phyloP scores from a whole-genome alignment of 2,113 vertebrate genomes.

The Meles meles region DNA sequence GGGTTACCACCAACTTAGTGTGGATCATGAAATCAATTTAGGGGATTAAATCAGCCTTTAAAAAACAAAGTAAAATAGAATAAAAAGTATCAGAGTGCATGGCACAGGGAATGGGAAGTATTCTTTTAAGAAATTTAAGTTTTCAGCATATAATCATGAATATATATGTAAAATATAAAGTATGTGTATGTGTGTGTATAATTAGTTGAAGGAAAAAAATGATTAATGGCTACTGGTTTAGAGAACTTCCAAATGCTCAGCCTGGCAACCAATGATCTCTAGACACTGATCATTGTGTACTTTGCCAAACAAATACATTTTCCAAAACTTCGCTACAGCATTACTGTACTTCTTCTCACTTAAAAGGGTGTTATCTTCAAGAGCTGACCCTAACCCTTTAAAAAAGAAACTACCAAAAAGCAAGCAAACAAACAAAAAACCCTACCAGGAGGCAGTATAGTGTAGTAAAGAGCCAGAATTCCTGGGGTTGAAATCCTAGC shows the following conservation, averaged over 20 bases:
- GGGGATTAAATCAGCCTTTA: background rate
- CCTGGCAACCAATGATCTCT: background rate
- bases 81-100: background rate
- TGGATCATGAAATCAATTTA: slow-evolving; percentile 15
- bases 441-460: background rate
- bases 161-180: background rate
- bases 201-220: background rate
- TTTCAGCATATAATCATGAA: background rate
- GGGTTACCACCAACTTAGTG: background rate
- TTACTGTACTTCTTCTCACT: background rate
- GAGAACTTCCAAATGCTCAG: background rate
- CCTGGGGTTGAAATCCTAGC: background rate
- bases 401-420: background rate
- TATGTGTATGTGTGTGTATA: background rate
- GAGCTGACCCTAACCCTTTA: background rate
- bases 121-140: slow-evolving; percentile 38
- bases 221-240: background rate
- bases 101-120: background rate
- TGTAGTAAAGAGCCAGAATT: background rate
- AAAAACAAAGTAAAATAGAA: background rate
- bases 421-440: background rate
- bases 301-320: slow-evolving; percentile 18
- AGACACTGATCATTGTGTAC: background rate
- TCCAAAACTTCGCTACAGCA: background rate
- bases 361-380: background rate